A percentile compares a stretch with the other conserved stretches of the same genome.
Evolutionary conservation across 2,113 vertebrate genomes (phyloP).

Genomic region (Platichthys flesus): DNA sequence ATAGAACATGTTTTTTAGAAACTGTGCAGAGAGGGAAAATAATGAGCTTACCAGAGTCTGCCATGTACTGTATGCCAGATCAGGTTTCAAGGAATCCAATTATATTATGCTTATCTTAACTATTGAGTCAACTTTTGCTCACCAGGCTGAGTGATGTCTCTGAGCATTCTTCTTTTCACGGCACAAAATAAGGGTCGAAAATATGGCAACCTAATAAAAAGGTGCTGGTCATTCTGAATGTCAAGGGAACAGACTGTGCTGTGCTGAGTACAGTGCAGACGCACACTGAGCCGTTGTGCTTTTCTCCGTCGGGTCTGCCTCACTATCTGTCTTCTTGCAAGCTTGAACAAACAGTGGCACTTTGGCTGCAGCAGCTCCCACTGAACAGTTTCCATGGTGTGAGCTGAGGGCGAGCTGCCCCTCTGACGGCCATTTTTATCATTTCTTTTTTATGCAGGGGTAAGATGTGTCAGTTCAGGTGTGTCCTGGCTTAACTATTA

Average conservation of each 20-base stretch:
- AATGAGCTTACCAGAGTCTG: background rate
- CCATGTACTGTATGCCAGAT: constrained; percentile 9
- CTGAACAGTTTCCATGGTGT: constrained; percentile 41
- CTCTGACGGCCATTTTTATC: background rate
- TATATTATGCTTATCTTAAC: background rate
- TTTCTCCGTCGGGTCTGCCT: background rate
- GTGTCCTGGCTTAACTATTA: constrained; percentile 78
- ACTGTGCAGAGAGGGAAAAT: background rate
- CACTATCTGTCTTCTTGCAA: constrained; percentile 16
- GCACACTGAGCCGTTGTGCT: constrained; percentile 8
- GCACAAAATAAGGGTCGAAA: background rate
- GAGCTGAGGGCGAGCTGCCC: background rate
- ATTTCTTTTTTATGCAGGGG: background rate
- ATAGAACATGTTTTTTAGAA: background rate
- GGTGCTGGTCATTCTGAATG: background rate
- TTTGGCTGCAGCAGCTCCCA: constrained; percentile 16
- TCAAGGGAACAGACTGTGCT: background rate
- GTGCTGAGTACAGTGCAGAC: background rate
- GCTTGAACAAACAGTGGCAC: constrained; percentile 63
- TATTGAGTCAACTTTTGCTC: background rate
- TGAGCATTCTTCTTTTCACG: background rate
- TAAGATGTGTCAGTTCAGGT: constrained; percentile 29
- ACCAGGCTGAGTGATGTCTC: background rate
- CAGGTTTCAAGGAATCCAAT: background rate
- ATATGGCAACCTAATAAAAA: background rate